phyloP scores from a whole-genome alignment of 2,888 invertebrate species.

The Salticus scenicus region DNA sequence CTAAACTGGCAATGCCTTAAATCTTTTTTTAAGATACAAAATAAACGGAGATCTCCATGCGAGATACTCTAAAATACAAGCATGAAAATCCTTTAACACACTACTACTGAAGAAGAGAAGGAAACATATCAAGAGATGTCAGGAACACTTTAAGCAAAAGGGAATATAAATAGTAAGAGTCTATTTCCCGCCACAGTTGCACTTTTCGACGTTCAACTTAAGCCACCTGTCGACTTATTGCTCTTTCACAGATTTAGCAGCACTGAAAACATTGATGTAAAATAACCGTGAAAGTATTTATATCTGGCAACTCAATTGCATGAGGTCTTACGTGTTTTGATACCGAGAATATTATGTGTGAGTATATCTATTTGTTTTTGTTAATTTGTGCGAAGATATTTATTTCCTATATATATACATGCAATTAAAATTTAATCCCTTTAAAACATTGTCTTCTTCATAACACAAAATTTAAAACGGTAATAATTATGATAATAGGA shows the following conservation, averaged over 20 bases:
- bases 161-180: constrained; percentile 39
- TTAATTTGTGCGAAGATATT: too few species aligned
- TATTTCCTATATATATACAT: too few species aligned
- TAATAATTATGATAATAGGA: too few species aligned
- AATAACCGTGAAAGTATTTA: background rate
- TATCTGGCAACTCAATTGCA: too few species aligned
- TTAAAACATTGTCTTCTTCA: too few species aligned
- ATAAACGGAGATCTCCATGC: background rate
- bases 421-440: too few species aligned
- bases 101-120: background rate
- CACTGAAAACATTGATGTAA: background rate
- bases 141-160: background rate
- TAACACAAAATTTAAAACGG: too few species aligned
- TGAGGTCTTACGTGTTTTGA: too few species aligned
- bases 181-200: constrained; percentile 56
- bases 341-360: too few species aligned
- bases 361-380: too few species aligned
- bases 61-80: background rate
- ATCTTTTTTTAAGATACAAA: background rate
- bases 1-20: background rate
- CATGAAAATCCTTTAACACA: too few species aligned
- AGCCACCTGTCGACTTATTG: constrained; percentile 43
- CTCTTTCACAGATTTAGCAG: constrained; percentile 10
- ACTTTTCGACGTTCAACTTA: constrained; percentile 37
- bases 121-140: too few species aligned